Evolutionary conservation across 1,140 invertebrate species (phyloP), one percentile per base, ranked within the genome.

Genomic region (Anagrus nilaparvatae): DNA sequence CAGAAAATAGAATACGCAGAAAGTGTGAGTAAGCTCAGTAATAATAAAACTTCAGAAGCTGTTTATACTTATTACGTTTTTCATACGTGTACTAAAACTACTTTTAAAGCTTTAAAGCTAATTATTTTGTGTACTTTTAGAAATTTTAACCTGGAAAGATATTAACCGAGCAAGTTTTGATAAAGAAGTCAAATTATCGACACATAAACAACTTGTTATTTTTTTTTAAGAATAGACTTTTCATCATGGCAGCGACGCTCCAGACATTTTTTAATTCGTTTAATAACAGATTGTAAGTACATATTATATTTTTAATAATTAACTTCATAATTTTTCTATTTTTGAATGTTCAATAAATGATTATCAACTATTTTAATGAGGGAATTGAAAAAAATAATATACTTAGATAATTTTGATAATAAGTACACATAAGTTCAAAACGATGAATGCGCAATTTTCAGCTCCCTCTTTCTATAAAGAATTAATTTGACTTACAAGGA

Each of bases 201-300:
- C 2, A 36, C 10, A 40, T 16, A 33, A 38, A 23, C 25, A n/a
- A 28, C 16, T 33, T 43, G 43, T 46, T 36, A 41, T 48, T 35
- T 17, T 30, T 35, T 18, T 27, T 38, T 23, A 25, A 18, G 31
- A 43, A 35, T 28, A 19, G 36, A 47, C 20, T 13, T 24, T 24
- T 28, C 44, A 63, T 47, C 44, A 70, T 69, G 66, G 58, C 60
- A 33, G 13, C 59, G 30, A 51, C 54, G 5, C 13, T 65, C 14
- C 55, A 57, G 21, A 52, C 44, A 14, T 69, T 70, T 30, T 25
- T 62, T 7, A 63, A 63, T 50, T 59, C 63, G 8, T 69, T 69
- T 53, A 57, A 52, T 30, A 57, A 52, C 47, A 66, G 40, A 54
- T 43, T 70, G 67, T 69, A 44, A 68, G 67, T 69, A 60, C 27